Base-by-base conservation (phyloP, 2,888 invertebrate species). In the Serripes groenlandicus region DNA sequence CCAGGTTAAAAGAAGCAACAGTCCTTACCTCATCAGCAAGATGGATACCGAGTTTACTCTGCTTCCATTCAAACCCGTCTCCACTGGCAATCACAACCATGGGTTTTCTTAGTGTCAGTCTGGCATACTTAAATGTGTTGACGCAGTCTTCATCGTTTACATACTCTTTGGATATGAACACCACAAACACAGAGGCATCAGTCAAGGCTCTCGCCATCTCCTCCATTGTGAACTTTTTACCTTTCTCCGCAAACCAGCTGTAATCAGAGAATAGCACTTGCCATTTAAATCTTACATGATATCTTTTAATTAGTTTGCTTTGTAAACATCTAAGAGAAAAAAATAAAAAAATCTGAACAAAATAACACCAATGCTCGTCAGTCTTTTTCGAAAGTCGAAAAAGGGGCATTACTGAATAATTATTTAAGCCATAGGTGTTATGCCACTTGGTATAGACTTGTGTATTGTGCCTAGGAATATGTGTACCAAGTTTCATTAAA, bases 81-180 rank as follows among this genome's bases (percentile, higher is more conserved):
- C 92, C 91, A n/a, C 91, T 70, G 5, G 90, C 90, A 26, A 93
- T 89, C 34, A 93, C 85, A n/a, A 92, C 78, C 60, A 92, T 86
- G 9, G 90, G 91, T 56, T 92, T 93, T 30, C 82, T 86, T 70
- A 93, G 84, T 0, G 90, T 92, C 23, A 89, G 76, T 35, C 90
- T 83, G 23, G 93, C 93, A 81, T 92, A 93, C 79, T 91, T 92
- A 79, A 92, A 92, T 26, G 92, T 85, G 80, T 92, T 90, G 70
- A 90, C 90, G 83, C 93, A 93, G 5, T 81, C 85, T 37, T 89
- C 86, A 58, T 92, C 90, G 21, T 88, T 79, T 0, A 89, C 90
- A 72, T 90, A 93, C 74, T 88, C 86, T 71, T 89, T 90, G 11
- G 93, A 92, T 30, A 93, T 89, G 81, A 92, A 89, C 37, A 89